Base-by-base conservation (phyloP, 2,797 vertebrate genomes). In the Rhinophrynus dorsalis region DNA sequence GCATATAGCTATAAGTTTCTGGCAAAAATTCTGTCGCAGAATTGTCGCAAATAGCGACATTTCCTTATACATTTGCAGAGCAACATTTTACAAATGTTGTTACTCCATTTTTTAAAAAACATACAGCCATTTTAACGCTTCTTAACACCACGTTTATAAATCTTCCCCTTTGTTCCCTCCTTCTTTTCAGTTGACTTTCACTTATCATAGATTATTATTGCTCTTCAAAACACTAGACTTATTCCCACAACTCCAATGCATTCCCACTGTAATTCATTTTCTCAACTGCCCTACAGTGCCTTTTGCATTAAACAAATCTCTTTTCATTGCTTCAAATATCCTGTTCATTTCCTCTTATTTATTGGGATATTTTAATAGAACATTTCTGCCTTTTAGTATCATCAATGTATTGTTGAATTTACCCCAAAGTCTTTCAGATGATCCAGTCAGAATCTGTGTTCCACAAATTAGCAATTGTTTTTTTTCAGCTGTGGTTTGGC, bases 291-390 rank as follows among this genome's bases (percentile, higher is more conserved):
- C 68, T 42, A 50, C 37, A 56, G 68, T 57, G 42, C 32, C 15
- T 48, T 29, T 12, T 64, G 51, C 29, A 70, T 70, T 45, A 62
- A 70, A 54, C 48, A 64, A 64, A 71, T 64, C 51, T 56, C 48
- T 27, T 48, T 71, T 64, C 40, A 57, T 64, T 48, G 59, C 51
- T 48, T 56, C 40, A 63, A 57, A 71, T 71, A 40, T 70, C 59
- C 50, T 50, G 40, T 64, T 71, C 60, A 71, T 71, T 71, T 63
- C 68, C 68, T 71, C n/a, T n/a, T n/a, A n/a, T n/a, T n/a, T n/a
- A 30, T 64, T 47, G 68, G 50, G 51, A 50, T 63, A 38, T 37
- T 63, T 63, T 71, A 50, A 63, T 71, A 64, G n/a, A 62, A 61
- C 47, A 44, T 54, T 61, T 61, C 5, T 35, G 40, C 55, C 18